Base-by-base conservation (phyloP, 2,888 invertebrate species). In the Hirtodrosophila confusa region DNA sequence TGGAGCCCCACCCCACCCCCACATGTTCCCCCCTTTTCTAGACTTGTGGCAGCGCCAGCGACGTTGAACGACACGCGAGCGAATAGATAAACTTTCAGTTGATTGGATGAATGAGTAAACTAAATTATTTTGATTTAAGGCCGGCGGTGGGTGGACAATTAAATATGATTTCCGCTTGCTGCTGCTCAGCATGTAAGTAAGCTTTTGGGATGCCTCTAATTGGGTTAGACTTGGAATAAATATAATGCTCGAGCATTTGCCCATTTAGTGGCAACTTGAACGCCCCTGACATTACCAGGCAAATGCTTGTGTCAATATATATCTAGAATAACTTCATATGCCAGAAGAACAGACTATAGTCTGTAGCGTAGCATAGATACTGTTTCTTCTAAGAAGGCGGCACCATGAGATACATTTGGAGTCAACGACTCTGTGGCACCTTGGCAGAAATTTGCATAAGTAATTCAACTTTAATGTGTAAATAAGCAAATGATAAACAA, bases 71-170 rank as follows among this genome's bases (percentile, higher is more conserved):
- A 57, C 78, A 82, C 56, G 64, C 62, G 75, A 68, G 79, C 63
- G 56, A 35, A 23, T 24, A 71, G 69, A 80, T 76, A 80, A 73
- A 72, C 66, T 80, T 83, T 65, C 51, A 48, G 68, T 83, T 85
- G 84, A 85, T 85, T 85, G 84, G 74, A 77, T 86, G 82, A 85
- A 86, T 84, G 84, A 69, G 69, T 70, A 82, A 86, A 86, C 86
- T 86, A 72, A 86, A 86, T 86, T 86, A 86, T 86, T 83, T 83
- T 85, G 80, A 86, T 84, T 84, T 85, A 75, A 79, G 64, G 78
- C 75, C 68, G 86, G 61, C 80, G 67, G 86, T 86, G 88, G 86
- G 86, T 86, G 88, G 88, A 86, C 73, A 86, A 88, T 86, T 86
- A 79, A 83, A 80, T 85, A 64, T 80, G 70, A 87, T 83, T 87